phyloP scores from a whole-genome alignment of 2,113 vertebrate genomes.

The Stegostoma tigrinum region DNA sequence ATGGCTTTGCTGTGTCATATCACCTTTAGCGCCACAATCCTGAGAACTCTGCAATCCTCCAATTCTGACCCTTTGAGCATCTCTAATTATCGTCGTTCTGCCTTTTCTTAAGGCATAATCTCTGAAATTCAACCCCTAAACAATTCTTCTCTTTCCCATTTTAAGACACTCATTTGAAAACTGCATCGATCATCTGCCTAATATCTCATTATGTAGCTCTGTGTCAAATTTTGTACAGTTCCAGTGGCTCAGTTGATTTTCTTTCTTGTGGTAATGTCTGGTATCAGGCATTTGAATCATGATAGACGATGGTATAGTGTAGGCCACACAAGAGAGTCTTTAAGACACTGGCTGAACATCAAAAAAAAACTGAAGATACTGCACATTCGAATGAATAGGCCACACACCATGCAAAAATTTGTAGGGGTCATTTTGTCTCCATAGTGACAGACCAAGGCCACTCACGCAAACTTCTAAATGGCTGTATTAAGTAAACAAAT shows the following conservation, averaged over 20 bases:
- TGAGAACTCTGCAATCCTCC: background rate
- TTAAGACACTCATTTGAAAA: background rate
- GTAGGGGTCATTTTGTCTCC: background rate
- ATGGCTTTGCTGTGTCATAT: background rate
- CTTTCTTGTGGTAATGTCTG: no score
- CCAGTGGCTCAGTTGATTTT: no score
- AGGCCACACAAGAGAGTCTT: background rate
- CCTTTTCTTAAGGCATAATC: background rate
- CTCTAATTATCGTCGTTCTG: background rate
- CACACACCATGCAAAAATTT: background rate
- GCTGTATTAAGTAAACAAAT: background rate
- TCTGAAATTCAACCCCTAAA: background rate
- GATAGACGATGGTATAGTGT: background rate
- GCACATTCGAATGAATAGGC: background rate
- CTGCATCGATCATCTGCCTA: background rate
- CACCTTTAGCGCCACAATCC: background rate
- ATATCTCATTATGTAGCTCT: background rate
- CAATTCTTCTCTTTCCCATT: background rate
- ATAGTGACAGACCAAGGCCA: background rate
- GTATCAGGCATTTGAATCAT: background rate
- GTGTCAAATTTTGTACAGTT: background rate
- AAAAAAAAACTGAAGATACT: background rate
- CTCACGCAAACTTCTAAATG: background rate
- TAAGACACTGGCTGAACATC: background rate
- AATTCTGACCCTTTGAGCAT: background rate